Base-by-base conservation (phyloP, 2,113 vertebrate species). In the Chrysochloris asiatica region DNA sequence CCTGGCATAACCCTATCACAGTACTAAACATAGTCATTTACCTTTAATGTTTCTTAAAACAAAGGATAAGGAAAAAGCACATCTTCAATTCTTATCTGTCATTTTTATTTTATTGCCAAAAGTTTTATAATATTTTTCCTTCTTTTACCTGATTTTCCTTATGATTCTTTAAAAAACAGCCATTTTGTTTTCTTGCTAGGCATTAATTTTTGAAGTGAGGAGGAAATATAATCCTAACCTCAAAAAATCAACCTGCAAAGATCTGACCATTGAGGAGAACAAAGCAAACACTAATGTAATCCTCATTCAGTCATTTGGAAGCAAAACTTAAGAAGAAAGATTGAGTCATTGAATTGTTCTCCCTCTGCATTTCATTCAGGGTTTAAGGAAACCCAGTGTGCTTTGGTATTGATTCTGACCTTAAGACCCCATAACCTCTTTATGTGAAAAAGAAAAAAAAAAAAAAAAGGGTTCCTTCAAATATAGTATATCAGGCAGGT, bases 311-410 rank as follows among this genome's bases (percentile, higher is more conserved):
- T 63, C 73, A 88, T 4, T 79, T 50, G 33, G 30, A 94, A 87
- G 16, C 8, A 91, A 84, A 94, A 86, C n/a, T 82, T 86, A 79
- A 92, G 61, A 86, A 52, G n/a, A 92, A 84, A 94, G 12, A 79
- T 79, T 87, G 59, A 91, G 48, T 54, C 50, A 47, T 38, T 93
- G 38, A 79, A 67, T 71, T 79, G 22, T 19, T 65, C 14, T 89
- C 45, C 11, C 24, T 61, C 19, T 79, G 48, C 75, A 94, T 93
- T 91, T 95, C 63, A 89, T 76, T 21, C 24, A 45, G 82, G 81
- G 63, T 89, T 93, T 93, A 94, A 84, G 43, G 33, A 84, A 91
- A 72, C 9, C n/a, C 89, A 33, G 54, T 81, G 28, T 92, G 8
- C 28, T 90, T 84, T 89, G 48, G 16, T 92, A 56, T 93, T 92